Evolutionary conservation across 2,113 vertebrate species (phyloP).

Genomic region (Caracal caracal): DNA sequence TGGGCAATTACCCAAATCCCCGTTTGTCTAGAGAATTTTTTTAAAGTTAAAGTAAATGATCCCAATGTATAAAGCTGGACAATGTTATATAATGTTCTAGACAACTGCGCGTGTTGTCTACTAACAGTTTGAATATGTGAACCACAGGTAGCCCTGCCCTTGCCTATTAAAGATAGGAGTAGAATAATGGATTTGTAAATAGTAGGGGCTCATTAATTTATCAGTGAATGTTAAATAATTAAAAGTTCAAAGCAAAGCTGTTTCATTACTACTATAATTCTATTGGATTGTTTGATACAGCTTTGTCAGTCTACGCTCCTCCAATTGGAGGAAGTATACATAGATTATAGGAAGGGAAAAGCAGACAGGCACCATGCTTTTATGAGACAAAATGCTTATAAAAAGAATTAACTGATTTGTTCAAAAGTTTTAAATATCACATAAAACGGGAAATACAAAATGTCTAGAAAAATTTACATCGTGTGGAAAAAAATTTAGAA

Average conservation of each 20-base stretch:
- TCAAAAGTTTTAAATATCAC: not conserved
- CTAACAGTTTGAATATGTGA: not conserved
- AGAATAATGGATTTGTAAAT: not conserved
- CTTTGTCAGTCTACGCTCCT: not conserved
- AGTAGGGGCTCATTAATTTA: not conserved
- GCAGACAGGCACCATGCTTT: not conserved
- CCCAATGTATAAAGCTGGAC: not conserved
- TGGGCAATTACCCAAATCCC: not conserved
- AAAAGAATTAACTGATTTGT: not conserved
- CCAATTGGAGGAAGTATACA: fast-evolving
- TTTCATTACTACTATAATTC: not conserved
- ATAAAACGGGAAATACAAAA: not conserved
- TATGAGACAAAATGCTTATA: not conserved
- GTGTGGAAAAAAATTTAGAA: not conserved
- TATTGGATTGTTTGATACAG: not conserved
- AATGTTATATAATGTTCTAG: not conserved
- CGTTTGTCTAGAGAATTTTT: not conserved
- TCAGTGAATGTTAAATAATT: not conserved
- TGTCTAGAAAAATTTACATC: not conserved
- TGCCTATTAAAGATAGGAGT: not conserved
- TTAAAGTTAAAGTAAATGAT: not conserved
- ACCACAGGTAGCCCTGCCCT: not conserved
- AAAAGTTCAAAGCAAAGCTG: not conserved
- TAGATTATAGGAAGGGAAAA: not conserved
- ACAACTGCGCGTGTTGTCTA: not conserved